Evolutionary conservation across 2,797 vertebrate genomes (phyloP), one percentile per base, ranked within the genome.

Genomic region (Babyrousa celebensis): DNA sequence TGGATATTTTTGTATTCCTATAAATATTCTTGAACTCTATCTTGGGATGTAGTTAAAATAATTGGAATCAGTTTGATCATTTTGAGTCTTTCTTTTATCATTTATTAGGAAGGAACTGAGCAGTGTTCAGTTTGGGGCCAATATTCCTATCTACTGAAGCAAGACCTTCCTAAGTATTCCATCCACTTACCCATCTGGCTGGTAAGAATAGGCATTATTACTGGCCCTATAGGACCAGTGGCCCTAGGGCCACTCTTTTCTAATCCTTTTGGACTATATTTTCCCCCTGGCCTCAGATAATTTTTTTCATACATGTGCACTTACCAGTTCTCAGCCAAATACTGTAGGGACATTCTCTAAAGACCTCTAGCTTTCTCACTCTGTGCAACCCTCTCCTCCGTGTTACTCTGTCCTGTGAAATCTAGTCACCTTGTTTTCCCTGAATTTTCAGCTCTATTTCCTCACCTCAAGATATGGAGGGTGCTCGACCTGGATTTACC

Each of bases 301-400:
- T 58, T 85, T 58, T 70, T 25, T 17, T 40, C n/a, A 36, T 27
- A 36, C 9, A 40, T 48, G 56, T 18, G 16, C 43, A n/a, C 12
- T 65, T 85, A 70, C 40, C 65, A 82, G 12, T 43, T 94, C 58
- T 97, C 70, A 78, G 63, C 5, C 29, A 94, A 63, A 40, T 65
- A 71, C 62, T 70, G 4, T 32, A 32, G 43, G 48, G 15, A 8
- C 10, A 85, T 36, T 36, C 18, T 72, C 36, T 71, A 20, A 62
- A 79, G 23, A n/a, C 65, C 14, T 67, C 15, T 21, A 52, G 2
- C 8, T 12, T 93, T 80, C 40, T 82, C 36, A 40, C 14, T 89
- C 10, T 75, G 10, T 25, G 10, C 25, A 86, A 1, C 36, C 89
- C 23, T 84, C 17, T 83, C 20, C 25, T 54, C 40, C 62, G n/a